phyloP scores from a whole-genome alignment of 2,888 invertebrate genomes.

The Euzetes globulus region DNA sequence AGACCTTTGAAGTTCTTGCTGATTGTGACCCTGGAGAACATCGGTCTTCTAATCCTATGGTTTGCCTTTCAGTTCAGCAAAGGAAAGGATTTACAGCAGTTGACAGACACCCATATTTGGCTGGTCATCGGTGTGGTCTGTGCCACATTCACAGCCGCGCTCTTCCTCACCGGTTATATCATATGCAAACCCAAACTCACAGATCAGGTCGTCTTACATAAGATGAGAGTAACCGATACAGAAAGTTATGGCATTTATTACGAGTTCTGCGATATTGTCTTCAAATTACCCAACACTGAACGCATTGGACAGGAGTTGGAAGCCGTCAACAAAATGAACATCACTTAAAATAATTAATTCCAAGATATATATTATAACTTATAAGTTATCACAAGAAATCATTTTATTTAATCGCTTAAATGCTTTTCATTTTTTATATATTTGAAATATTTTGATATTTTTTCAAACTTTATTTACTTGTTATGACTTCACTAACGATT shows the following conservation, averaged over 20 bases:
- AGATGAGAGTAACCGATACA: conserved; percentile 2
- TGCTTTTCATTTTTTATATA: no score
- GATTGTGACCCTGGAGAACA: conserved; percentile 39
- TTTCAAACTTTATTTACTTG: no score
- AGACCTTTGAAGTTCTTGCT: conserved; percentile 40
- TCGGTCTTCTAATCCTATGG: conserved; percentile 38
- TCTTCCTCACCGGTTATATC: conserved; percentile 40
- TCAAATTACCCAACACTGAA: conserved; percentile 39
- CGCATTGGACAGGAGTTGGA: no score
- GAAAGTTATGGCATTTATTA: conserved; percentile 42
- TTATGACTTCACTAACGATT: no score
- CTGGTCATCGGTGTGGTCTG: conserved; percentile 29
- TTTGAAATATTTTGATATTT: no score
- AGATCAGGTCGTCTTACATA: background rate
- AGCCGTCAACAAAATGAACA: no score
- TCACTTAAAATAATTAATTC: no score
- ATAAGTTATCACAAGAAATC: no score
- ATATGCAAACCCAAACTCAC: conserved; percentile 28
- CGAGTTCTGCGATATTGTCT: conserved; percentile 42
- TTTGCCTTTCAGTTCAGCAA: conserved; percentile 16
- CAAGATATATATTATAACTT: no score
- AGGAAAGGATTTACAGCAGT: background rate
- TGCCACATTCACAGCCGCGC: conserved; percentile 36
- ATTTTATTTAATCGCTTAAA: no score
- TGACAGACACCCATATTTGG: background rate